phyloP scores from a whole-genome alignment of 2,888 invertebrate species.

The Drosophila buzzatii region DNA sequence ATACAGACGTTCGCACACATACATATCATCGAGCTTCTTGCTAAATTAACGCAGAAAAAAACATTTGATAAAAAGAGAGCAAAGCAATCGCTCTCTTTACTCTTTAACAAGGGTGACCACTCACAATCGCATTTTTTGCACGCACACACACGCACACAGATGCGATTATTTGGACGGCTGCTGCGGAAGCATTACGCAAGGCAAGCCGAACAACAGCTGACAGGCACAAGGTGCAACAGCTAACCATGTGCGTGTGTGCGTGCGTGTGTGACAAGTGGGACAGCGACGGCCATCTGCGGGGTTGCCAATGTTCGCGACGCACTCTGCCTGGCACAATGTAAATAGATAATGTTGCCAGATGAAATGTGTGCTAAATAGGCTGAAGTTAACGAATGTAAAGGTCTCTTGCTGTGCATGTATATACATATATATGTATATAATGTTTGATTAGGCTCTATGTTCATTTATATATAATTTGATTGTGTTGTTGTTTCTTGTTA shows the following conservation, averaged over 20 bases:
- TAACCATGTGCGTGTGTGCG: slow-evolving; percentile 21
- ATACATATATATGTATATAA: neutral
- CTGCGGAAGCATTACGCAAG: slow-evolving; percentile 68
- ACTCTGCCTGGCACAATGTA: slow-evolving; percentile 65
- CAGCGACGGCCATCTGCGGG: slow-evolving; percentile 41
- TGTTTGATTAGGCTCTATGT: slow-evolving; percentile 31
- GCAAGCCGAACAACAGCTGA: slow-evolving; percentile 58
- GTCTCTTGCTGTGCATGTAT: neutral
- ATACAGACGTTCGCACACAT: neutral
- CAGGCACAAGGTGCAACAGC: slow-evolving; percentile 63
- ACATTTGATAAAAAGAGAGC: slow-evolving; percentile 25
- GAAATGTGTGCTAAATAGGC: slow-evolving; percentile 67
- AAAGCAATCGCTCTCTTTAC: slow-evolving; percentile 21
- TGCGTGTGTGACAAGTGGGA: slow-evolving; percentile 64
- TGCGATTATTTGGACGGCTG: slow-evolving; percentile 49
- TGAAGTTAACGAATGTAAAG: slow-evolving; percentile 42
- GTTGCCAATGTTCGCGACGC: slow-evolving; percentile 59
- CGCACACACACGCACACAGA: neutral
- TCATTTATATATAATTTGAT: slow-evolving; percentile 10
- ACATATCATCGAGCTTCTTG: slow-evolving; percentile 22
- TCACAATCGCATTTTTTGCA: slow-evolving; percentile 25
- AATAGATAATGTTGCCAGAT: slow-evolving; percentile 63
- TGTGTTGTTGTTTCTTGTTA: slow-evolving; percentile 60
- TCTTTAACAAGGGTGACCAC: slow-evolving; percentile 43
- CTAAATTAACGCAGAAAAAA: slow-evolving; percentile 37